phyloP scores from a whole-genome alignment of 2,797 vertebrate genomes.

The Parauchenoglanis ngamensis region DNA sequence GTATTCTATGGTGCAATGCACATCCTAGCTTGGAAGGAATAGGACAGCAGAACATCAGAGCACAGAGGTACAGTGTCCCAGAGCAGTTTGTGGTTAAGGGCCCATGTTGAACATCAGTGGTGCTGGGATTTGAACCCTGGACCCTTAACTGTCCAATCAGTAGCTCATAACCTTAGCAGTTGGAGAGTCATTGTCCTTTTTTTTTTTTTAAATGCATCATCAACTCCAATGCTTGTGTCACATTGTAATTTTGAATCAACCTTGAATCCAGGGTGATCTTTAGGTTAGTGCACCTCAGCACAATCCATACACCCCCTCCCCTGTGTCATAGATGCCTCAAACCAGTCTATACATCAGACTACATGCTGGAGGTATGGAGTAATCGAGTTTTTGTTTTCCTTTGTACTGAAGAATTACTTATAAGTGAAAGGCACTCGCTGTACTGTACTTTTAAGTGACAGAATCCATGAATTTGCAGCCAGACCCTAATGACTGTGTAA shows the following conservation, averaged over 20 bases:
- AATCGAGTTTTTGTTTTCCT: too few species aligned
- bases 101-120: neutral
- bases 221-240: neutral
- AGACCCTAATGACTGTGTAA: neutral
- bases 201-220: neutral
- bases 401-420: neutral
- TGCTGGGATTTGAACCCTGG: neutral
- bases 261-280: neutral
- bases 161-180: neutral
- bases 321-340: neutral
- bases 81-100: neutral
- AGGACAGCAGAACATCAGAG: neutral
- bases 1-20: neutral
- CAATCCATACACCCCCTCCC: neutral
- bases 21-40: neutral
- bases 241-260: neutral
- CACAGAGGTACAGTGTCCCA: neutral
- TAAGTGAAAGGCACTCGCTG: too few species aligned
- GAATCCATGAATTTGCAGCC: neutral
- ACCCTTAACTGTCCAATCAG: neutral
- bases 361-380: neutral
- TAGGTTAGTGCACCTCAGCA: neutral
- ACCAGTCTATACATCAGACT: neutral
- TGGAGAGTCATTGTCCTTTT: neutral
- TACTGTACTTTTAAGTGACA: too few species aligned